A percentile compares a stretch with the other conserved stretches of the same genome.
phyloP scores from a whole-genome alignment of 1,140 invertebrate genomes.

The Schlechtendalia chinensis region DNA sequence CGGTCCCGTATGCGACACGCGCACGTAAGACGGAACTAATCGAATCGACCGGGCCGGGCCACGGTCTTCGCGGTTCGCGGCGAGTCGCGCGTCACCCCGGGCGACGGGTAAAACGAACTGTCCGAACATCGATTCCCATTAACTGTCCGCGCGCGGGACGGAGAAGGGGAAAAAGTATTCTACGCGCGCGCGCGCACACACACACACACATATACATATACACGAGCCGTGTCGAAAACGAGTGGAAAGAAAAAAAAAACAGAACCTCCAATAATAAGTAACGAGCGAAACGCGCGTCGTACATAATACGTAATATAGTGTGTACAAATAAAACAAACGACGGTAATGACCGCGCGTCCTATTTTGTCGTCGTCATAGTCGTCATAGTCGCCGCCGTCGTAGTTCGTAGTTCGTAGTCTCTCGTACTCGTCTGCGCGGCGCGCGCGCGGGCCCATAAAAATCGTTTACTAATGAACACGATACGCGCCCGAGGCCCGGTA shows the following conservation, averaged over 20 bases:
- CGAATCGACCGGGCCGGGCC: slow-evolving; percentile 33
- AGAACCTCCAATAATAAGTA: background rate
- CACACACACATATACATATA: too few relatives aligned
- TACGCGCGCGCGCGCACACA: too few relatives aligned
- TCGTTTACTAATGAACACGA: slow-evolving; percentile 43
- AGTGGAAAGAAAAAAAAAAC: background rate
- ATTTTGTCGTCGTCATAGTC: too few relatives aligned
- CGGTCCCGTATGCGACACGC: background rate
- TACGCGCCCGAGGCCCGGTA: slow-evolving; percentile 8
- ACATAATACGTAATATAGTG: background rate
- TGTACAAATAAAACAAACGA: slow-evolving; percentile 14
- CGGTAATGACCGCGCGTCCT: slow-evolving; percentile 16
- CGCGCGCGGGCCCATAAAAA: slow-evolving; percentile 27
- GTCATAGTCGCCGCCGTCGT: background rate
- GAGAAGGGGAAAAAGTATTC: too few relatives aligned
- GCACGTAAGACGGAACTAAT: slow-evolving; percentile 1
- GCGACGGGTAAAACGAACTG: slow-evolving; percentile 38
- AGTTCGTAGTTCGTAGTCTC: too few relatives aligned
- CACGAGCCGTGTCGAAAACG: too few relatives aligned
- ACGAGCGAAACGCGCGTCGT: background rate
- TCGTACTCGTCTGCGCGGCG: too few relatives aligned
- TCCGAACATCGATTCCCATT: slow-evolving; percentile 32
- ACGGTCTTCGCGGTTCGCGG: slow-evolving; percentile 5
- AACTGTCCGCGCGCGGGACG: background rate
- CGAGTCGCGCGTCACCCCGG: background rate